Evolutionary conservation across 2,113 vertebrate species (phyloP).

Genomic region (Ceratotherium simum): DNA sequence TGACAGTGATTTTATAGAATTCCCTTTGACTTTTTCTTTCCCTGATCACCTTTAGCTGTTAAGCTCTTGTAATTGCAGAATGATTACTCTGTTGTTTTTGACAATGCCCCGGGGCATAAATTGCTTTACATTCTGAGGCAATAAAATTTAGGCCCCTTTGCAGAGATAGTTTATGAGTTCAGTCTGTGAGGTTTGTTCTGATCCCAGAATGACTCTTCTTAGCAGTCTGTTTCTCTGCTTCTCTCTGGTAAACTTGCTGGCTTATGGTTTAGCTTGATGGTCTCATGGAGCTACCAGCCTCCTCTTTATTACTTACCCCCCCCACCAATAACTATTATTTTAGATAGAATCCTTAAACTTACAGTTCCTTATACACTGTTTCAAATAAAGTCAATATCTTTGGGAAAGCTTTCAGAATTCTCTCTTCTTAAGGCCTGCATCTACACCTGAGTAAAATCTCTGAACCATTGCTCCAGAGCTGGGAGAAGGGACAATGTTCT

Average conservation of each 20-base stretch:
- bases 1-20: neutral
- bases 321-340: neutral
- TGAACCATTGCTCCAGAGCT: neutral
- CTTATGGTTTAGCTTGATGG: neutral
- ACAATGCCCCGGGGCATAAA: neutral
- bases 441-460: neutral
- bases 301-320: neutral
- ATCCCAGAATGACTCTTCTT: neutral
- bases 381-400: neutral
- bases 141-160: neutral
- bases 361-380: neutral
- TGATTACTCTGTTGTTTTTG: neutral
- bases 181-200: neutral
- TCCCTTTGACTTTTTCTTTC: neutral
- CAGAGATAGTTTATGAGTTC: neutral
- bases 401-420: neutral
- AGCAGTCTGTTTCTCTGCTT: neutral
- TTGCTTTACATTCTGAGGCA: neutral
- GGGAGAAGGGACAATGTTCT: neutral
- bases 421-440: neutral
- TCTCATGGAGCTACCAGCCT: neutral
- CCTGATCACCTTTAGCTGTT: neutral
- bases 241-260: neutral
- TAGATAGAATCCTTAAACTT: neutral
- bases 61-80: neutral